Percentiles rank a stretch among this genome's conserved stretches.
Evolutionary conservation across 1,140 invertebrate species (phyloP).

Genomic region (Diabrotica virgifera): DNA sequence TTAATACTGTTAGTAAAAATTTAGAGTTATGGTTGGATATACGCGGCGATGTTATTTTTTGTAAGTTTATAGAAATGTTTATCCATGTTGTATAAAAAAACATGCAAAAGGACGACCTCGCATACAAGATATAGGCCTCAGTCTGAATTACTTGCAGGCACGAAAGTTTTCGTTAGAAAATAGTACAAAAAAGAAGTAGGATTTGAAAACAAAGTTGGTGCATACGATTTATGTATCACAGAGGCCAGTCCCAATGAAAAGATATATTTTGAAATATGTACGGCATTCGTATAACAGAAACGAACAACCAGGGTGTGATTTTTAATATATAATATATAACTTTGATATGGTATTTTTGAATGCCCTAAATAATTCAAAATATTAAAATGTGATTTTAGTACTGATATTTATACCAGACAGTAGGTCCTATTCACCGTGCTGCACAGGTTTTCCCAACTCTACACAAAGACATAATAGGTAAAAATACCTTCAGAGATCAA

Average conservation of each 20-base stretch:
- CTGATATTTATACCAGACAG: no score
- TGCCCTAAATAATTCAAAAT: no score
- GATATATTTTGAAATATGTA: no score
- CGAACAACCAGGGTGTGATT: no score
- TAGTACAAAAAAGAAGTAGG: constrained; percentile 18
- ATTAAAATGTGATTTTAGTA: no score
- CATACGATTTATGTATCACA: neutral
- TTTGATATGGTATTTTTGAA: no score
- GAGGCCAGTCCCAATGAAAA: neutral
- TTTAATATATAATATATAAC: no score
- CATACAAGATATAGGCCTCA: constrained; percentile 16
- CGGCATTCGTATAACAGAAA: no score
- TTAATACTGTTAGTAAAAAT: constrained; percentile 34
- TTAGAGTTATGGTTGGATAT: constrained; percentile 29
- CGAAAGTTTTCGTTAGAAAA: constrained; percentile 9
- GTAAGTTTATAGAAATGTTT: constrained; percentile 44
- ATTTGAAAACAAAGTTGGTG: constrained; percentile 6
- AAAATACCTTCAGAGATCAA: no score
- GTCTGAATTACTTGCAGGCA: neutral
- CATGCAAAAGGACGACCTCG: constrained; percentile 22
- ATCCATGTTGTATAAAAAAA: constrained; percentile 34
- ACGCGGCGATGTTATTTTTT: constrained; percentile 45
- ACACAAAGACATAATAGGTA: no score
- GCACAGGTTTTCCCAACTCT: no score
- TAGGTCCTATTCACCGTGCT: no score